Conservation (phyloP, 2,888 invertebrate genomes). For the Bellardia bayeri region DNA sequence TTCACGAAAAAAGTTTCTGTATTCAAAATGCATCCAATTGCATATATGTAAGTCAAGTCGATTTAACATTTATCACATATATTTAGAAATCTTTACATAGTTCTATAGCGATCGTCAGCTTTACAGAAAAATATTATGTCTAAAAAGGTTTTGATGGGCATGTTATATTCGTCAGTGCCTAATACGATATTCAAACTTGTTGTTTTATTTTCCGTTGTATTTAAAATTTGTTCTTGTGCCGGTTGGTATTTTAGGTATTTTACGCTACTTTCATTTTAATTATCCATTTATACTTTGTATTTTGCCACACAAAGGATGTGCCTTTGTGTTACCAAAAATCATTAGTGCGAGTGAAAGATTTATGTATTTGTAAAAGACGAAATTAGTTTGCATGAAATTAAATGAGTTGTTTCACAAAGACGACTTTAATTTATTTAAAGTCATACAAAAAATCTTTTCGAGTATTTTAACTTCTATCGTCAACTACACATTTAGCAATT, state of each 20-base stretch:
- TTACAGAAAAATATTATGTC: no score
- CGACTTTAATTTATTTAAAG: no score
- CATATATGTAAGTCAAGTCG: no score
- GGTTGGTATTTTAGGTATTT: conserved; percentile 70
- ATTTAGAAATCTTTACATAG: no score
- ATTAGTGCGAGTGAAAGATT: background rate
- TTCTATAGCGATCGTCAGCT: no score
- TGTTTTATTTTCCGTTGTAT: background rate
- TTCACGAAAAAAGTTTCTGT: no score
- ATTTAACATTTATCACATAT: no score
- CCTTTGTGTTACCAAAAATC: background rate
- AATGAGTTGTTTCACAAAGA: background rate
- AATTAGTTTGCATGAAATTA: background rate
- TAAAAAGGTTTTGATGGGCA: no score
- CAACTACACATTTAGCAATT: no score
- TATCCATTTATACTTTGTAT: conserved; percentile 48
- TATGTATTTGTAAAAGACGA: background rate
- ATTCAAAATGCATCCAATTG: no score
- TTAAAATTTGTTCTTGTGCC: conserved; percentile 58
- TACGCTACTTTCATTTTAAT: conserved; percentile 67
- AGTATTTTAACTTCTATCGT: no score
- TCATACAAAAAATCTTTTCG: no score
- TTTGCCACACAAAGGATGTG: conserved; percentile 33
- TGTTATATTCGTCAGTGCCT: background rate
- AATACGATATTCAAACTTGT: background rate